A percentile compares a stretch with the other conserved stretches of the same genome.
Conservation (phyloP, 2,113 vertebrate genomes). For the Triplophysa dalaica region DNA sequence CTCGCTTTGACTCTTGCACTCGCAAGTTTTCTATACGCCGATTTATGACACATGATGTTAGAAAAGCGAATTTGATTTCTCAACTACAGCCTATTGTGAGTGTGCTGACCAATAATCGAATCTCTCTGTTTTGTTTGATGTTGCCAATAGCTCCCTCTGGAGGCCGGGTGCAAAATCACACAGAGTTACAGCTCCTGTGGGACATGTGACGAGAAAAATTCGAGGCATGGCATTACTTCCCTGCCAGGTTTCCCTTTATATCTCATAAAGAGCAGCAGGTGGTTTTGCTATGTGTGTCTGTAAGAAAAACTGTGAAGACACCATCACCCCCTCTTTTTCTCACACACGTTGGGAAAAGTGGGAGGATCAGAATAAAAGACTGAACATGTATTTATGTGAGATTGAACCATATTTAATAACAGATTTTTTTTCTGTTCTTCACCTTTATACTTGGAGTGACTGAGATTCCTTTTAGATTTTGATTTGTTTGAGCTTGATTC, state of each 20-base stretch:
- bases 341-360: constrained; percentile 35
- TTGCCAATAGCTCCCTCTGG: constrained; percentile 11
- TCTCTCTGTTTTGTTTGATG: neutral
- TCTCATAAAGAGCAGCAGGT: constrained; percentile 22
- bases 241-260: constrained; percentile 17
- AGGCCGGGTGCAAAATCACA: constrained; percentile 25
- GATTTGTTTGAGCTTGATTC: constrained; percentile 25
- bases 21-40: neutral
- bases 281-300: constrained; percentile 5
- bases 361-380: neutral
- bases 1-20: constrained; percentile 12
- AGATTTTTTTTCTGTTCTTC: neutral
- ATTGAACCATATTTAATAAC: constrained; percentile 32
- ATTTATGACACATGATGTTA: constrained; percentile 31
- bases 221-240: neutral
- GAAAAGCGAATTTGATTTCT: constrained; percentile 31
- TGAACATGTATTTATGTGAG: constrained; percentile 18
- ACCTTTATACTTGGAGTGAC: constrained; percentile 14
- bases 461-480: neutral
- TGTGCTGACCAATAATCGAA: neutral
- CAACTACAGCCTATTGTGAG: constrained; percentile 6
- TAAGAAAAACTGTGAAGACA: constrained; percentile 27
- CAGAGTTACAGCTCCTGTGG: constrained; percentile 11
- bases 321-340: constrained; percentile 31
- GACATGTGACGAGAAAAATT: constrained; percentile 19